Evolutionary conservation across 2,797 vertebrate species (phyloP), one percentile per base, ranked within the genome.

Genomic region (Spizella passerina): DNA sequence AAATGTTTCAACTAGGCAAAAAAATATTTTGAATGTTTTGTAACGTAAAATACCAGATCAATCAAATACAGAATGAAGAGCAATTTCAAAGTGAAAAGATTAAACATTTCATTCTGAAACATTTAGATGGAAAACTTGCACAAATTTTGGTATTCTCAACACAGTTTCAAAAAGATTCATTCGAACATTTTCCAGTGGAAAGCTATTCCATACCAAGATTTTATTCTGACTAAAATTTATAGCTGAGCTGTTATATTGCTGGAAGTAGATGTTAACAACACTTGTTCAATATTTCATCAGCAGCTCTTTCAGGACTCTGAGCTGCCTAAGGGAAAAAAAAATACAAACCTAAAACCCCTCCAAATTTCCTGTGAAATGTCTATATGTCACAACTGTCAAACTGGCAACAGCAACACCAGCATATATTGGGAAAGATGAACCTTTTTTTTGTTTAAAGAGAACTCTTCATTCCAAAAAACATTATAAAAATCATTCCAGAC

Each of bases 221-320:
- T 86, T 82, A 32, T 70, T 64, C 66, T 57, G n/a, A 64, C 49
- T 80, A 57, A 75, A 85, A 70, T 39, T 86, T 80, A 32, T 11
- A n/a, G 56, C 49, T 73, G 64, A 89, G 46, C 61, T 84, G 47
- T 70, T 90, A 17, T 7, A 50, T 55, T 72, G 38, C 75, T 90
- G 50, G 39, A 78, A 80, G 30, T 61, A 65, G 87, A 82, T n/a
- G 43, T 68, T 92, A 87, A 49, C 49, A 78, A 29, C 2, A 0
- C 39, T 83, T 52, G 50, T 87, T 93, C 79, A 66, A 21, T 75
- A 85, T 91, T 93, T 95, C 59, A 63, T 7, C 61, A 92, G n/a
- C 65, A 81, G 22, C 21, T 81, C 16, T 71, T 89, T 87, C 72
- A 78, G 72, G 79, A 69, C 30, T 30, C 49, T 47, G 61, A 87